A percentile compares a stretch with the other conserved stretches of the same genome.
Evolutionary conservation across 53 echinoderm and acorn worm species (phyloP).

Genomic region (Temnopleurus reevesii): DNA sequence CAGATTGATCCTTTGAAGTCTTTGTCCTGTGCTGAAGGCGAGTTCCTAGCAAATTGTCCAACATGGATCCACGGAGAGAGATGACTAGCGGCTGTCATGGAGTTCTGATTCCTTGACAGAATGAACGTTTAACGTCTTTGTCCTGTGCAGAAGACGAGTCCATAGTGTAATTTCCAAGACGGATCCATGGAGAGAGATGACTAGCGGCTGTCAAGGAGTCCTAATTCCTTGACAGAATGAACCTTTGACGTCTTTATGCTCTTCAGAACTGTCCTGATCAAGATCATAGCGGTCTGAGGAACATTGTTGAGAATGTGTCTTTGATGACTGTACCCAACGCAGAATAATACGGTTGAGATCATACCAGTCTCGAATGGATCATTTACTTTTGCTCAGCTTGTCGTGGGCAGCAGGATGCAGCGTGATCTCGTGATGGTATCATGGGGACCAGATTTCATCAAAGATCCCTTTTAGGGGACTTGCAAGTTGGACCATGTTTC

Average conservation of each 20-base stretch:
- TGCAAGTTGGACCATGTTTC: too few species aligned
- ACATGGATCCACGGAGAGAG: not conserved
- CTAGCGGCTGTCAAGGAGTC: too few species aligned
- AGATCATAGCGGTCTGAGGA: too few species aligned
- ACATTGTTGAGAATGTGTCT: too few species aligned
- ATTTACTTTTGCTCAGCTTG: too few species aligned
- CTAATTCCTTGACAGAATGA: not conserved
- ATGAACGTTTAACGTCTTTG: not conserved
- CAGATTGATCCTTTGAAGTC: not conserved
- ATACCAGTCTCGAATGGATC: not conserved
- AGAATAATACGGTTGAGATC: too few species aligned
- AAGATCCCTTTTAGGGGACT: too few species aligned
- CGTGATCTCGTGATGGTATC: too few species aligned
- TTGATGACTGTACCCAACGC: too few species aligned
- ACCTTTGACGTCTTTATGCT: not conserved
- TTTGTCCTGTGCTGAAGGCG: not conserved
- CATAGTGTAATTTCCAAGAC: not conserved
- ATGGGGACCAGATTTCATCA: too few species aligned
- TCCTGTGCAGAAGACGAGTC: not conserved
- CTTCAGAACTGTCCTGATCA: too few species aligned
- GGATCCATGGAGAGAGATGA: conserved; percentile 33
- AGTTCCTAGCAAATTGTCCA: not conserved
- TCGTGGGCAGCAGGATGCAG: too few species aligned
- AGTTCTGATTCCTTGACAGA: conserved; percentile 12
- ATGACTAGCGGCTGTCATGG: conserved; percentile 35